Base-by-base conservation (phyloP, 2,113 vertebrate genomes). In the Saccopteryx leptura region DNA sequence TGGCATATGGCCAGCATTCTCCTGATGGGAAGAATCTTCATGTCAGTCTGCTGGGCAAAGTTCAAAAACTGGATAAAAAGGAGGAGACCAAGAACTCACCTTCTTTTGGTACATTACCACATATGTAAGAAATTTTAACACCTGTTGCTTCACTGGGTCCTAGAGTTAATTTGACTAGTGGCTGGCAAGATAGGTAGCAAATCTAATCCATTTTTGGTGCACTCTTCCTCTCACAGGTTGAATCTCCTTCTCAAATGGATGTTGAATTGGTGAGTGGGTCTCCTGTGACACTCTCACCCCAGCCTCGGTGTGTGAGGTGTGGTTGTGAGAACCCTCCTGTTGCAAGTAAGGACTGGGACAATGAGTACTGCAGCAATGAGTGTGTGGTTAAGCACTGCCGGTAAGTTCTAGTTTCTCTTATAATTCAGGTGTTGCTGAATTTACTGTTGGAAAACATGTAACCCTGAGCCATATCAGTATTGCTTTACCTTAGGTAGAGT, bases 381-480 rank as follows among this genome's bases (percentile, higher is more conserved):
- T 99, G 99, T 95, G 99, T 99, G 50, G 99, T 99, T 74, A 99
- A 99, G 15, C 99, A 99, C 96, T 99, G 99, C 99, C 99, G 99
- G 99, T 99, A 85, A 95, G 98, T 75, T 63, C n/a, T 2, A 39
- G 46, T 95, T 89, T n/a, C 23, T 66, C 61, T 48, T 72, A 1
- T 1, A 78, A 60, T 39, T 74, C 17, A 56, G 39, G 17, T 63
- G 66, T n/a, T 76, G 23, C 58, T 82, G 26, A 93, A 48, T 84
- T 39, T 90, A 75, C 33, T 90, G 10, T 12, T 81, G 71, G 60
- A 39, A 69, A 84, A 54, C 74, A 84, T 19, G 21, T 61, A 78
- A 58, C 48, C 17, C 68, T 86, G 46, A 96, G 54, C 46, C 46
- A 50, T 75, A 28, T 85, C 71, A 69, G 10, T 60, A 19, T 84